A percentile compares a stretch with the other conserved stretches of the same genome.
Evolutionary conservation across 2,797 vertebrate species (phyloP).

Genomic region (Macropodus opercularis): DNA sequence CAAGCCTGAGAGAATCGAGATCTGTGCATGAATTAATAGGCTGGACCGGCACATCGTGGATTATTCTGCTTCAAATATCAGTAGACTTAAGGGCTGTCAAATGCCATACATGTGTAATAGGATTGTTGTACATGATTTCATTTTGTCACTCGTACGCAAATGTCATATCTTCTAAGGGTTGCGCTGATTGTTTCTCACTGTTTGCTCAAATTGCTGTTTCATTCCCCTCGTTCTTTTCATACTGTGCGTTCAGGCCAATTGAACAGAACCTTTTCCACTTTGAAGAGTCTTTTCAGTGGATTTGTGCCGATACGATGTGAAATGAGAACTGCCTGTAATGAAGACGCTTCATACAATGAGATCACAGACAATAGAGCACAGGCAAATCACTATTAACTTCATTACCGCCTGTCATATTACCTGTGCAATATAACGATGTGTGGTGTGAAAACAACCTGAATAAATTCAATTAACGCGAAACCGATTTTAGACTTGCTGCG

Average conservation of each 20-base stretch:
- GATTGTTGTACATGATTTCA: constrained; percentile 68
- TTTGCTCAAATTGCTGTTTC: constrained; percentile 64
- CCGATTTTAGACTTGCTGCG: constrained; percentile 28
- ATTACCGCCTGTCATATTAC: constrained; percentile 47
- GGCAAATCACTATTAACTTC: constrained; percentile 47
- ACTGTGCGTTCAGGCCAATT: constrained; percentile 59
- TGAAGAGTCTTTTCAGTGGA: constrained; percentile 50
- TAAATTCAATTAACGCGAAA: constrained; percentile 36
- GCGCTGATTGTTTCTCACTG: constrained; percentile 66
- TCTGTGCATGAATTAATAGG: constrained; percentile 81
- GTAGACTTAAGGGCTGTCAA: constrained; percentile 75
- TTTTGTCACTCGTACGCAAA: constrained; percentile 68
- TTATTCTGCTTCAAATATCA: constrained; percentile 81
- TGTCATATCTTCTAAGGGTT: constrained; percentile 66
- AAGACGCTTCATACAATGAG: constrained; percentile 39
- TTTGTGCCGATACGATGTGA: constrained; percentile 50
- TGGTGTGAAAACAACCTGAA: constrained; percentile 36
- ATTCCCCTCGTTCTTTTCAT: constrained; percentile 32
- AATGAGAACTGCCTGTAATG: constrained; percentile 52
- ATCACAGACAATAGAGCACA: constrained; percentile 14
- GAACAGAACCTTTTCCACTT: constrained; percentile 51
- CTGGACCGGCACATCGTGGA: constrained; percentile 76
- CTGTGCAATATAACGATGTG: constrained; percentile 16
- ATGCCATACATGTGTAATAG: constrained; percentile 67
- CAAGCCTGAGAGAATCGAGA: constrained; percentile 74